Conservation (phyloP, 2,888 invertebrate species). For the Entomobrya proxima region DNA sequence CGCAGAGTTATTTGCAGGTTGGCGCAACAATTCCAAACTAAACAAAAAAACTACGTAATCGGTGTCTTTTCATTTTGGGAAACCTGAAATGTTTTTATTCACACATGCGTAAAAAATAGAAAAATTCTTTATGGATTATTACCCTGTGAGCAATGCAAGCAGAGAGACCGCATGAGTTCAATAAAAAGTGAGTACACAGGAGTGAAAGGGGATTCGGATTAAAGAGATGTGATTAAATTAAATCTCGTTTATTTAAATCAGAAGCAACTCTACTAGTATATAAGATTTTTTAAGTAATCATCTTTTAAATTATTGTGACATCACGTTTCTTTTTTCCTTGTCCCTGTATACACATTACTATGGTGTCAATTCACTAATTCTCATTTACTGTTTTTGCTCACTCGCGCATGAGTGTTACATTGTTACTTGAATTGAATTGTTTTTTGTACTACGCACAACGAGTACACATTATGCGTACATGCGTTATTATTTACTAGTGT, state of each 20-base stretch:
- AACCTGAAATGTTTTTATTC: neutral
- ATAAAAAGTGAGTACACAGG: neutral
- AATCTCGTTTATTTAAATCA: neutral
- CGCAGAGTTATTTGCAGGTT: neutral
- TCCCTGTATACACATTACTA: neutral
- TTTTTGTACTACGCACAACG: neutral
- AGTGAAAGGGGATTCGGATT: neutral
- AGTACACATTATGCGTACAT: neutral
- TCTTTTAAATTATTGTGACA: conserved; percentile 38
- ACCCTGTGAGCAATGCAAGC: neutral
- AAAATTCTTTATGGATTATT: too few species aligned
- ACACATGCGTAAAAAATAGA: neutral
- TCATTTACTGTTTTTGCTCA: neutral
- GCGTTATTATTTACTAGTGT: neutral
- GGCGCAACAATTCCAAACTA: conserved; percentile 7
- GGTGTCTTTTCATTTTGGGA: conserved; percentile 1
- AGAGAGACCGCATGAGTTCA: neutral
- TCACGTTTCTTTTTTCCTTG: conserved; percentile 11
- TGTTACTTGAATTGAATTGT: conserved; percentile 16
- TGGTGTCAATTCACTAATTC: neutral
- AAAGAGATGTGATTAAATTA: neutral
- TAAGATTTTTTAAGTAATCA: conserved; percentile 22
- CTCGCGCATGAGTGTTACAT: neutral
- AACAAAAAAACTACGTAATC: conserved; percentile 1
- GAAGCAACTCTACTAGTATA: neutral